Conservation (phyloP, 1,140 invertebrate species). For the Drosophila mojavensis region DNA sequence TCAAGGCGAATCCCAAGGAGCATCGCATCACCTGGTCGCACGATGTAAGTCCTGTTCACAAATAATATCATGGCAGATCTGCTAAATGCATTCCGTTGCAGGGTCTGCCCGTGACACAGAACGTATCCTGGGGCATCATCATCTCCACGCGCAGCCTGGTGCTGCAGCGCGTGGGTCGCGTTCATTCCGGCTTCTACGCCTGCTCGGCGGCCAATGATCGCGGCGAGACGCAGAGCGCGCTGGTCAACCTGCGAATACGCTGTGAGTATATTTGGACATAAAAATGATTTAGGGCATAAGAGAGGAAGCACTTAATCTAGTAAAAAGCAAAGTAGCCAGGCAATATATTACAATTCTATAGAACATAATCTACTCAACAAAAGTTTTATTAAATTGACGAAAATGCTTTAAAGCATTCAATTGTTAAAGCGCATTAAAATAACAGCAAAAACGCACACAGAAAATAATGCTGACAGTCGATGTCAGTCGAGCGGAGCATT, state of each 20-base stretch:
- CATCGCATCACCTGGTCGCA: conserved; percentile 94
- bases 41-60: conserved; percentile 88
- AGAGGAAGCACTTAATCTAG: too few relatives aligned
- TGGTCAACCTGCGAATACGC: conserved; percentile 91
- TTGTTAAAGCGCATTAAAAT: conserved; percentile 40
- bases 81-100: conserved; percentile 75
- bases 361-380: conserved; percentile 56
- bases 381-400: background rate
- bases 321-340: too few relatives aligned
- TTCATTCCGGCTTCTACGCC: conserved; percentile 92
- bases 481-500: conserved; percentile 78
- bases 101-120: conserved; percentile 91
- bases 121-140: conserved; percentile 92
- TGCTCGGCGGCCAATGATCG: conserved; percentile 92
- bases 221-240: conserved; percentile 92
- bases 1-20: conserved; percentile 92
- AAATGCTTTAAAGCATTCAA: conserved; percentile 27
- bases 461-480: conserved; percentile 79
- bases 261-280: conserved; percentile 87
- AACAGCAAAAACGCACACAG: conserved; percentile 47
- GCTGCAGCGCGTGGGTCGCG: conserved; percentile 91
- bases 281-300: too few relatives aligned
- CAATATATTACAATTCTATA: too few relatives aligned
- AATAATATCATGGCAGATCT: background rate
- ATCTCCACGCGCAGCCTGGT: conserved; percentile 94